Evolutionary conservation across 2,113 vertebrate genomes (phyloP), one percentile per base, ranked within the genome.

Genomic region (Ceyx margarethae): DNA sequence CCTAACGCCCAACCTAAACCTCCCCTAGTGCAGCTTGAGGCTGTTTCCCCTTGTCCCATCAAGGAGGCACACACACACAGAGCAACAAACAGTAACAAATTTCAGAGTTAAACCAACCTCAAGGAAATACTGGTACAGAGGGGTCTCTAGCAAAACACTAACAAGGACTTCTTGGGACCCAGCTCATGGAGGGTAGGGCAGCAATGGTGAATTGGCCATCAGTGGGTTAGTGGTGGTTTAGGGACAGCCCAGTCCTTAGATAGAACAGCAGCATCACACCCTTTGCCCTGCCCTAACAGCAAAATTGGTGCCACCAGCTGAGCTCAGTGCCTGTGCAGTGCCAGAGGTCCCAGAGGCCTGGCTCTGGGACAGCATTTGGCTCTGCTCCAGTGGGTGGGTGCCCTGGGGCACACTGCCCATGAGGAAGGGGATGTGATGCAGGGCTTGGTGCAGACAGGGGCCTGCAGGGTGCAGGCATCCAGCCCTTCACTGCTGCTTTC

Each of bases 381-480:
- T 65, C 72, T 66, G 65, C 33, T 61, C 45, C 2, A 8, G 26
- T 2, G 2, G 17, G 5, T 9, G 40, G 31, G 9, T 40, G 9
- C 29, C 25, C 42, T 5, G 13, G 56, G 48, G 35, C 23, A 15
- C 6, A 3, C 13, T 0, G 2, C 20, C 33, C 1, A 0, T 7
- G 25, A 40, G 21, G 60, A 65, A 42, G 48, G 53, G 65, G 61
- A 42, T 22, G 9, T 3, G 4, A 3, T 5, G 40, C 0, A 3
- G 50, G 77, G 29, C 50, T 54, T 3, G 3, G 21, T 43, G 45
- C 33, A n/a, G 29, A 37, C 4, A 2, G n/a, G 31, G 33, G 17
- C n/a, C 50, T 62, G 64, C 48, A 74, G 60, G 51, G 19, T 1
- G 1, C 3, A 5, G 54, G 10, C 62, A 71, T 11, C 9, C 53